phyloP scores from a whole-genome alignment of 2,113 vertebrate species.

The Gallinago jamesoni region DNA sequence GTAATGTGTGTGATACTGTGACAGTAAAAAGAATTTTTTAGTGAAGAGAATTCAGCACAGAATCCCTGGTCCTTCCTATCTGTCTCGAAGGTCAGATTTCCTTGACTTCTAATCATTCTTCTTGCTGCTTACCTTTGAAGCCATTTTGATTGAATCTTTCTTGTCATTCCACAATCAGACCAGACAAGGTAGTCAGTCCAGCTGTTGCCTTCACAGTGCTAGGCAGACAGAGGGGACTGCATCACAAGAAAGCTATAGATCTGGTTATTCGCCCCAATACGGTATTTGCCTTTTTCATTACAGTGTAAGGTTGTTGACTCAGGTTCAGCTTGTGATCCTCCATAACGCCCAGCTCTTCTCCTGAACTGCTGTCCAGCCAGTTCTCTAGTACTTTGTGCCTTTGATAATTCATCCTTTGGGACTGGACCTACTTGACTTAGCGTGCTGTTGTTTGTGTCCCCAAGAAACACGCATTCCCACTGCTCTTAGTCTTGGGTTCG shows the following conservation, averaged over 20 bases:
- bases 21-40: not conserved
- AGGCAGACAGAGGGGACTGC: not conserved
- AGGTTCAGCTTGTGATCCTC: not conserved
- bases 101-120: not conserved
- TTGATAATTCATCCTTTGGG: not conserved
- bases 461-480: not conserved
- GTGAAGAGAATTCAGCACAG: not conserved
- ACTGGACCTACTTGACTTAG: not conserved
- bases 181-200: not conserved
- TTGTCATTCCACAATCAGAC: not conserved
- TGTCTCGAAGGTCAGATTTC: not conserved
- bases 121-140: not conserved
- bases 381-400: not conserved
- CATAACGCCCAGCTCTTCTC: not conserved
- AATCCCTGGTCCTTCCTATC: not conserved
- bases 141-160: not conserved
- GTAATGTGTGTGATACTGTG: not conserved
- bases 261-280: not conserved
- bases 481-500: not conserved
- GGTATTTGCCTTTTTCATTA: not conserved
- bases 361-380: not conserved
- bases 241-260: not conserved
- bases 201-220: not conserved
- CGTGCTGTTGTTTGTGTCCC: not conserved
- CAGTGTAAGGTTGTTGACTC: not conserved